These are phyloP conservation scores for Actinia tenebrosa DNA, from an alignment of 64 coral and sea anemone species.

Conservation along the genomic window DNA sequence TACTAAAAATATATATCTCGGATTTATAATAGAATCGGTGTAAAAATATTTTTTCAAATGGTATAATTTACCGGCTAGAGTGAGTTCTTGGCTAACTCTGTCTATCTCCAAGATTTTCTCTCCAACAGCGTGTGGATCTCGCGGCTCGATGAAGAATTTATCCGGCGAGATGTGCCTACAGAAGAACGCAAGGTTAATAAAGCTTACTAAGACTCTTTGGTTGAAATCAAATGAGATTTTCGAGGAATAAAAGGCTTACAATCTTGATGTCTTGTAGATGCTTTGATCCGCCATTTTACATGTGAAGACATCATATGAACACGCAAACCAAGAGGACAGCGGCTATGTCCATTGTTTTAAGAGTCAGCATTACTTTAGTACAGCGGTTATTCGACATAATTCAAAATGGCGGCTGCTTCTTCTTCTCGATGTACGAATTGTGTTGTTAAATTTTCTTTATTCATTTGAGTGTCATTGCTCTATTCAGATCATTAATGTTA, in stretches of 20 bases:
- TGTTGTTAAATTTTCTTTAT: background rate
- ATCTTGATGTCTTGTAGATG: slow-evolving; percentile 47
- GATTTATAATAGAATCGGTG: background rate
- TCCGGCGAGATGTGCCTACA: slow-evolving; percentile 82
- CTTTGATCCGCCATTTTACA: slow-evolving; percentile 56
- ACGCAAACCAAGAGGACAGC: background rate
- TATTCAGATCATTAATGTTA: background rate
- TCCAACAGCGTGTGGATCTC: slow-evolving; percentile 61
- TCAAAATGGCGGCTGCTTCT: slow-evolving; percentile 36
- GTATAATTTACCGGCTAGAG: slow-evolving; percentile 63
- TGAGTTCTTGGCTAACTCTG: slow-evolving; percentile 86
- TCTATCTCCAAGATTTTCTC: slow-evolving; percentile 93
- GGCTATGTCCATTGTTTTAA: background rate
- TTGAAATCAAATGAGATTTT: background rate
- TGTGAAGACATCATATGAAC: slow-evolving; percentile 26
- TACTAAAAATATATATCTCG: background rate
- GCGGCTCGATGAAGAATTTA: slow-evolving; percentile 93
- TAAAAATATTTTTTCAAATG: background rate
- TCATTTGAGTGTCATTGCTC: background rate
- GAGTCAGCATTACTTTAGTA: background rate
- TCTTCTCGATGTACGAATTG: background rate
- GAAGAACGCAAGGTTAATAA: slow-evolving; percentile 9
- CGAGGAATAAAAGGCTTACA: slow-evolving; percentile 42
- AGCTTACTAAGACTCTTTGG: background rate
- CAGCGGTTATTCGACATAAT: background rate